Percentiles rank a stretch among this genome's conserved stretches.
Evolutionary conservation across 2,113 vertebrate species (phyloP).

Genomic region (Vireo altiloquus): DNA sequence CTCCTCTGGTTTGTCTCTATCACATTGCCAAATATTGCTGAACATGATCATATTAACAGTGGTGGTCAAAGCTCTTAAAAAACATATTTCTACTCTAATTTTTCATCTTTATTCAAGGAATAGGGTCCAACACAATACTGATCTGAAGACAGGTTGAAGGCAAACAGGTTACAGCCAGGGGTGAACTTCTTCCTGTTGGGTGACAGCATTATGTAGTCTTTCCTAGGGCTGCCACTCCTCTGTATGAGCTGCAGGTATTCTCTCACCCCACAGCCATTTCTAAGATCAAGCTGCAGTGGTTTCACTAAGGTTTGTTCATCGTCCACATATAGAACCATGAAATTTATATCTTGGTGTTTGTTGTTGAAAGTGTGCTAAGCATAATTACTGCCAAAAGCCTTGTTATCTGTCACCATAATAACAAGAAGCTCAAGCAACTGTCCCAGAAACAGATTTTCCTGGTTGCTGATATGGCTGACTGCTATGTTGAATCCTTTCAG

Average conservation of each 20-base stretch:
- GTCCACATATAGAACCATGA: background rate
- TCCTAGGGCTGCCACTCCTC: background rate
- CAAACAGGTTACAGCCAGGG: background rate
- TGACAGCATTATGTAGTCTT: background rate
- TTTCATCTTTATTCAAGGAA: background rate
- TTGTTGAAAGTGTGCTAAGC: background rate
- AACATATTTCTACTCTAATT: background rate
- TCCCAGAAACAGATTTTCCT: background rate
- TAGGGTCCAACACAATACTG: background rate
- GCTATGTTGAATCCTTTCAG: background rate
- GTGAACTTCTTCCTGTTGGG: background rate
- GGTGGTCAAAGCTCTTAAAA: background rate
- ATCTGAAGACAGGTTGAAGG: background rate
- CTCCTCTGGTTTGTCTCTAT: background rate
- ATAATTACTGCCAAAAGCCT: background rate
- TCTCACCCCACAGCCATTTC: background rate
- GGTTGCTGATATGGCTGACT: background rate
- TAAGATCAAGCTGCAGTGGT: background rate
- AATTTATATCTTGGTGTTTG: background rate
- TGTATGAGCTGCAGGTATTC: background rate
- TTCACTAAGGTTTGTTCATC: background rate
- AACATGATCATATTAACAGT: fast-evolving
- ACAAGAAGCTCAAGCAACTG: background rate
- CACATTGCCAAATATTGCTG: background rate
- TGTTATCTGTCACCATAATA: background rate